Evolutionary conservation across 2,113 vertebrate species (phyloP), one percentile per base, ranked within the genome.

Genomic region (Melanerpes aurifrons): DNA sequence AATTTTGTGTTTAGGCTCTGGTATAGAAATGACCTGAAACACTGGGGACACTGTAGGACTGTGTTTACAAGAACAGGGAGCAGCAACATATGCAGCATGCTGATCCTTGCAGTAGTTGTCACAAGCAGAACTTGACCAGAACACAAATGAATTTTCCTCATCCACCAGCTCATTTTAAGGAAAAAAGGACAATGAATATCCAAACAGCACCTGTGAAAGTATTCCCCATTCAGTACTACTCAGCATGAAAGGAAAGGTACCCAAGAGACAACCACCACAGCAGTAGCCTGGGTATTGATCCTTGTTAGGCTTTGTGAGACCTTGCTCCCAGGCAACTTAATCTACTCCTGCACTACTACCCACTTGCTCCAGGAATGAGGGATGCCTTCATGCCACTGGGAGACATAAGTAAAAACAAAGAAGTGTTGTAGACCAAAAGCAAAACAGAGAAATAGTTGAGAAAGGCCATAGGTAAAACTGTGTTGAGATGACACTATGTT

Each of bases 51-150:
- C 7, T 43, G 28, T 9, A 28, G 21, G 59, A 12, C n/a, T 75
- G 13, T 3, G 0, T 24, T 64, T 45, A 26, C 0, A 3, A 32
- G n/a, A 24, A 11, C 59, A 92, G 50, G 31, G 16, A 63, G 16
- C 29, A 89, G 17, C 28, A 88, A 37, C 21, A n/a, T 6, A 19
- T 2, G 10, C 61, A 63, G 22, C 25, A 35, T 31, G 7, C 6
- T 11, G 20, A 45, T 54, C 11, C 67, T 62, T 58, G 19, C 59
- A 45, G 11, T 58, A 56, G 64, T 5, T n/a, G 48, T 61, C 74
- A 31, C 59, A 58, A 62, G 69, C 1, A 2, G 7, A 81, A 50
- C 48, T 57, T 48, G 54, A 28, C 32, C 1, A 1, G 26, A 48
- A 2, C 2, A 31, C 31, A 79, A 47, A 89, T 22, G 4, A 43